Conservation (phyloP, 2,888 invertebrate genomes). For the Drosophila seclusa region DNA sequence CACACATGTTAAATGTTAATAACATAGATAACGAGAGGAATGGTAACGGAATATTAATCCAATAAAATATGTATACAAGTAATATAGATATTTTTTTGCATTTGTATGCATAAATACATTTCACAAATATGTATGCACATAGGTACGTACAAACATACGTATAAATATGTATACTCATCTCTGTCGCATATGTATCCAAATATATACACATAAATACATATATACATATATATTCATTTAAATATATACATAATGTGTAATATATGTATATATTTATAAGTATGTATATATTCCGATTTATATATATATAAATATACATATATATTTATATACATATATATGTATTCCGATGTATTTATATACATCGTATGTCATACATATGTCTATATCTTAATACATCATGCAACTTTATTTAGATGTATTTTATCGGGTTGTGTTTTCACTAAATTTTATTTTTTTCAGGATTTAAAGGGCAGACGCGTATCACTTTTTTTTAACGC, state of each 20-base stretch:
- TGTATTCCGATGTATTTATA: constrained; percentile 16
- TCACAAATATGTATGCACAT: constrained; percentile 46
- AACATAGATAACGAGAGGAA: constrained; percentile 11
- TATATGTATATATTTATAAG: constrained; percentile 8
- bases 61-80: constrained; percentile 33
- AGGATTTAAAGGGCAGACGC: constrained; percentile 51
- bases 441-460: constrained; percentile 41
- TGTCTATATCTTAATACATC: constrained; percentile 45
- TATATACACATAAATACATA: constrained; percentile 18
- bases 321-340: constrained; percentile 20
- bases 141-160: constrained; percentile 22
- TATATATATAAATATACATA: background rate
- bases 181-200: constrained; percentile 26
- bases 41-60: constrained; percentile 17
- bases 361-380: constrained; percentile 11
- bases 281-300: background rate
- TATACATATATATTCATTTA: constrained; percentile 13
- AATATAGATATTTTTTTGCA: constrained; percentile 42
- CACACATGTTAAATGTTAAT: constrained; percentile 3
- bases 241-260: constrained; percentile 4
- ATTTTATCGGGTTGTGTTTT: constrained; percentile 41
- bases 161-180: constrained; percentile 30
- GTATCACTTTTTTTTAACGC: constrained; percentile 45
- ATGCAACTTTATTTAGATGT: constrained; percentile 50
- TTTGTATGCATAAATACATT: constrained; percentile 51